Conservation (phyloP, 2,113 vertebrate genomes). For the Sebastes schlegelii region DNA sequence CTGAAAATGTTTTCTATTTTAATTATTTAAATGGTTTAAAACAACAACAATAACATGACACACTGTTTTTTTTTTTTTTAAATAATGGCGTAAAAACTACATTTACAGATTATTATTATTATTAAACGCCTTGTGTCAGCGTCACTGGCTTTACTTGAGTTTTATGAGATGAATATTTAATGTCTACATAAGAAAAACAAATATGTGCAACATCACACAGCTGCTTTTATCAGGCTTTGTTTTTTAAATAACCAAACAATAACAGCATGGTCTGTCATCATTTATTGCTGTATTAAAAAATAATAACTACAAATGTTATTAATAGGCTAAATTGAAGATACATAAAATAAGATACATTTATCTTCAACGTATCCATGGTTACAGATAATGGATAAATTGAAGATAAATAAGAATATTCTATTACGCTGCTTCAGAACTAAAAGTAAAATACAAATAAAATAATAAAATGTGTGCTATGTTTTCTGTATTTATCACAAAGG, state of each 20-base stretch:
- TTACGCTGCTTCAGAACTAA: no score
- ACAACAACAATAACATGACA: background rate
- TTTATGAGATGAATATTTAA: background rate
- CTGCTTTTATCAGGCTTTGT: background rate
- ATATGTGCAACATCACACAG: background rate
- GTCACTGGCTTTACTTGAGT: background rate
- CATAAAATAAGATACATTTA: no score
- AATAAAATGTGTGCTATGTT: background rate
- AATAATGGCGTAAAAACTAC: background rate
- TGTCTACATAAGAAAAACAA: slow-evolving; percentile 1
- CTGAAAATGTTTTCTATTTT: background rate
- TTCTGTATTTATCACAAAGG: background rate
- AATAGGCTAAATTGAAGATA: background rate
- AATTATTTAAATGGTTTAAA: slow-evolving; percentile 17
- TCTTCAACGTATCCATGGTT: no score
- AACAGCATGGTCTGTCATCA: background rate
- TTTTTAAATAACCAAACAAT: background rate
- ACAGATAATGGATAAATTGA: no score
- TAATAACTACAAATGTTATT: background rate
- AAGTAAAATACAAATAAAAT: no score
- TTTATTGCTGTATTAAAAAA: background rate
- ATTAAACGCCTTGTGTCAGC: background rate
- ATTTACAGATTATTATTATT: background rate
- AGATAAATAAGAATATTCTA: no score
- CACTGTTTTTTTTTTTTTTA: background rate